Evolutionary conservation across 2,797 vertebrate genomes (phyloP).

Genomic region (Chaenodraco wilsoni): DNA sequence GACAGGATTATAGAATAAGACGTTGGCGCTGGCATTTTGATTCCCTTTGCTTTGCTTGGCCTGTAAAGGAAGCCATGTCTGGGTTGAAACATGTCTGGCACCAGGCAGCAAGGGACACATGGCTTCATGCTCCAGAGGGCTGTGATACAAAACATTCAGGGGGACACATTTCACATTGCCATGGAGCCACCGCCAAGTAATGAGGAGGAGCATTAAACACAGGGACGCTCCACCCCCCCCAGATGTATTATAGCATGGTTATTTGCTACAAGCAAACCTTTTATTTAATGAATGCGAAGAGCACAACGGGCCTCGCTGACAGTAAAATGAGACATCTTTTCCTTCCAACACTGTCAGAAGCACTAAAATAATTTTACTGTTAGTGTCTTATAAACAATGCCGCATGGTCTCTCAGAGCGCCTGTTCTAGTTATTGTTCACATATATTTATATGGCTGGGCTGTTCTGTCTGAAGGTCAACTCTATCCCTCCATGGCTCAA

Average conservation of each 20-base stretch:
- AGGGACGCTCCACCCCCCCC: slow-evolving; percentile 35
- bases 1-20: slow-evolving; percentile 53
- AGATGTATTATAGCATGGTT: slow-evolving; percentile 47
- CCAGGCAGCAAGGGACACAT: slow-evolving; percentile 73
- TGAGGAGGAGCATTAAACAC: slow-evolving; percentile 72
- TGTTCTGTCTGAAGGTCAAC: slow-evolving; percentile 76
- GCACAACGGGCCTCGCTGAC: slow-evolving; percentile 1
- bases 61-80: slow-evolving; percentile 43
- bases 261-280: slow-evolving; percentile 41
- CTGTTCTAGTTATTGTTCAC: slow-evolving; percentile 69
- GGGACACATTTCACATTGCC: slow-evolving; percentile 66
- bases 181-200: slow-evolving; percentile 68
- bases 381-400: slow-evolving; percentile 55
- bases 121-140: slow-evolving; percentile 72
- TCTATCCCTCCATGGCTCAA: slow-evolving; percentile 72
- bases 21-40: slow-evolving; percentile 47
- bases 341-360: slow-evolving; percentile 8
- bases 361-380: slow-evolving; percentile 40
- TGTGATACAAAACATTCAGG: slow-evolving; percentile 70
- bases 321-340: slow-evolving; percentile 37
- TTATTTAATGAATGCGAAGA: slow-evolving; percentile 40
- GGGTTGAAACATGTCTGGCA: slow-evolving; percentile 65
- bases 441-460: slow-evolving; percentile 70
- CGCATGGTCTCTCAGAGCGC: slow-evolving; percentile 37
- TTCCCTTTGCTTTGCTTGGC: slow-evolving; percentile 23